These are phyloP conservation scores for Valencia hispanica DNA, from an alignment of 2,797 vertebrate genomes.

Conservation along the genomic window DNA sequence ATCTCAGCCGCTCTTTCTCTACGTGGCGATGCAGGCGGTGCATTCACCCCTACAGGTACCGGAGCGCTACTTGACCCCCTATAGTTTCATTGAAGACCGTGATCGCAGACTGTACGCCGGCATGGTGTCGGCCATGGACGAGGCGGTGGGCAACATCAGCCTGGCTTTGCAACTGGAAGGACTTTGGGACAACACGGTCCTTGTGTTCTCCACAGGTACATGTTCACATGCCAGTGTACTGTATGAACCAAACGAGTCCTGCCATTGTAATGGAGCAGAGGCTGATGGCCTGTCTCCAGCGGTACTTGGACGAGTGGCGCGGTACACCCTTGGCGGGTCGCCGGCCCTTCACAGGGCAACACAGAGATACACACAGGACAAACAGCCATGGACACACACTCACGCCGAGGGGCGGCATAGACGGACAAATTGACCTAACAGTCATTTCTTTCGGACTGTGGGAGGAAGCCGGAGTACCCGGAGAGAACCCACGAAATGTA, in stretches of 20 bases:
- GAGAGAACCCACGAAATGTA: too few relatives aligned
- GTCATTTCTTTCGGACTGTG: too few relatives aligned
- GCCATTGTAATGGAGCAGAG: too few relatives aligned
- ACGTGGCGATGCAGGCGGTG: slow-evolving; percentile 91
- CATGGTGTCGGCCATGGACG: slow-evolving; percentile 95
- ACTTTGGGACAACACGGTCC: slow-evolving; percentile 91
- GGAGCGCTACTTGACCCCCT: slow-evolving; percentile 83
- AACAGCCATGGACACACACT: too few relatives aligned
- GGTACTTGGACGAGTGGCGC: too few relatives aligned
- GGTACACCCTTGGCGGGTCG: too few relatives aligned
- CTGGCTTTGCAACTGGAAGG: slow-evolving; percentile 80
- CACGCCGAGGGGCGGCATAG: too few relatives aligned
- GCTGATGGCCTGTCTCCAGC: too few relatives aligned
- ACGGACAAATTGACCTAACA: too few relatives aligned
- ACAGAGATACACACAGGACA: too few relatives aligned
- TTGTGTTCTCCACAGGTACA: slow-evolving; percentile 94
- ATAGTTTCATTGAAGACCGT: slow-evolving; percentile 85
- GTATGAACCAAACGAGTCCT: background rate
- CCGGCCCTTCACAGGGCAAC: too few relatives aligned
- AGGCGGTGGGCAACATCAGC: slow-evolving; percentile 93
- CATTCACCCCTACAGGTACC: slow-evolving; percentile 92
- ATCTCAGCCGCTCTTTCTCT: slow-evolving; percentile 93
- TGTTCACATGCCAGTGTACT: background rate
- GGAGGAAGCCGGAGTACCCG: too few relatives aligned
- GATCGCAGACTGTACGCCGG: slow-evolving; percentile 87